Evolutionary conservation across 2,888 invertebrate genomes (phyloP), one percentile per base, ranked within the genome.

Genomic region (Osedax frankpressi): DNA sequence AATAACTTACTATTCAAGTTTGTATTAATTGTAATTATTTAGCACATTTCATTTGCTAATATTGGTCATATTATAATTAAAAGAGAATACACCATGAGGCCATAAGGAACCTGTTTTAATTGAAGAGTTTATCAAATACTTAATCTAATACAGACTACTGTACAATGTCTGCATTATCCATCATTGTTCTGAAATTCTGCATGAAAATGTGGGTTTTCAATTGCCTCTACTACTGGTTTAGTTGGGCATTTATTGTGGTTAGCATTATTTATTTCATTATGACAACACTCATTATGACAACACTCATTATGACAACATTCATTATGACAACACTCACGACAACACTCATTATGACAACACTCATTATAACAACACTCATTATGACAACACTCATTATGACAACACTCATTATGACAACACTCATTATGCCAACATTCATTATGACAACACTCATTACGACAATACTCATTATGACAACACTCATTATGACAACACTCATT

Each of bases 201-300:
- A 85, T 83, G 80, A 85, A 84, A 78, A 83, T 84, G 79, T 85
- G 85, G 84, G 80, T 85, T 77, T 86, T 86, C 80, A 84, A 85
- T 28, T 84, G 83, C 11, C 79, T 81, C 6, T 86, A 84, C 76
- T 86, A 83, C 77, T 85, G 84, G 84, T 77, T 79, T 1, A 81
- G 83, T 14, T 86, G 85, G 85, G 80, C 78, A 2, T 84, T 85
- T 76, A 77, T 85, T 26, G 79, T 76, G 75, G 83, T 83, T 77
- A 79, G 80, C 74, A 2, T n/a, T n/a, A n/a, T n/a, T n/a, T n/a
- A n/a, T 11, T 11, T 44, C 6, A 44, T 44, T 11, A 44, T 44
- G 19, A 44, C 19, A 44, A 44, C 19, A 44, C 6, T 44, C 6
- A 44, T 44, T 11, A 44, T 44, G 19, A 44, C 19, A 44, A 44